Conservation (phyloP, 1,140 invertebrate species). For the Heliothis virescens region DNA sequence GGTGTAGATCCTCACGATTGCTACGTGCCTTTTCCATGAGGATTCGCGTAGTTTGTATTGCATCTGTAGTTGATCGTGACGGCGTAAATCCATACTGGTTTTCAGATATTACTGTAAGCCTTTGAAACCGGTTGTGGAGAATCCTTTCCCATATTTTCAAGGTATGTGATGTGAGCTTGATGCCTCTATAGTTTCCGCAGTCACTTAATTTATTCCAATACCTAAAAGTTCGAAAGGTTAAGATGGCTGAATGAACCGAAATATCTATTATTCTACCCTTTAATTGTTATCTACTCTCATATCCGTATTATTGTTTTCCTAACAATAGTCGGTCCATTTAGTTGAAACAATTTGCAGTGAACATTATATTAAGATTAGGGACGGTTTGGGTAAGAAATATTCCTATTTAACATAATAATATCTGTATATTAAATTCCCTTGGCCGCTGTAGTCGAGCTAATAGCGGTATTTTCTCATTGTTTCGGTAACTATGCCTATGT, state of each 20-base stretch:
- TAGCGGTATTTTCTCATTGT: background rate
- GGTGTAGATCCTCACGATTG: no score
- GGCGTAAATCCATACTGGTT: no score
- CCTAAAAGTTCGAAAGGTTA: background rate
- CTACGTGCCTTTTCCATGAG: no score
- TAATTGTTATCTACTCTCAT: slow-evolving; percentile 35
- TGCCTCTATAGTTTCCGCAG: no score
- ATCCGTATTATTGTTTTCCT: slow-evolving; percentile 36
- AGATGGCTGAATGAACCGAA: slow-evolving; percentile 17
- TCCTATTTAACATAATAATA: slow-evolving; percentile 33
- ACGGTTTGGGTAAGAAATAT: slow-evolving; percentile 22
- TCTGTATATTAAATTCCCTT: background rate
- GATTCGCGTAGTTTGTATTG: no score
- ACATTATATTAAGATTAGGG: slow-evolving; percentile 45
- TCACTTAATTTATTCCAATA: slow-evolving; percentile 2
- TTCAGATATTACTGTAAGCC: no score
- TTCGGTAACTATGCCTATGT: background rate
- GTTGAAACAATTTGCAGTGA: slow-evolving; percentile 39
- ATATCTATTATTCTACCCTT: slow-evolving; percentile 23
- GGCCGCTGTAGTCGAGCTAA: slow-evolving; percentile 1
- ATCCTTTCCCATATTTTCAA: no score
- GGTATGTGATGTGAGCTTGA: no score
- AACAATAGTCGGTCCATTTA: slow-evolving; percentile 31
- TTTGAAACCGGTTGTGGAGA: no score
- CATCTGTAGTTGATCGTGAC: no score